Base-by-base conservation (phyloP, 2,797 vertebrate genomes). In the Varecia variegata region DNA sequence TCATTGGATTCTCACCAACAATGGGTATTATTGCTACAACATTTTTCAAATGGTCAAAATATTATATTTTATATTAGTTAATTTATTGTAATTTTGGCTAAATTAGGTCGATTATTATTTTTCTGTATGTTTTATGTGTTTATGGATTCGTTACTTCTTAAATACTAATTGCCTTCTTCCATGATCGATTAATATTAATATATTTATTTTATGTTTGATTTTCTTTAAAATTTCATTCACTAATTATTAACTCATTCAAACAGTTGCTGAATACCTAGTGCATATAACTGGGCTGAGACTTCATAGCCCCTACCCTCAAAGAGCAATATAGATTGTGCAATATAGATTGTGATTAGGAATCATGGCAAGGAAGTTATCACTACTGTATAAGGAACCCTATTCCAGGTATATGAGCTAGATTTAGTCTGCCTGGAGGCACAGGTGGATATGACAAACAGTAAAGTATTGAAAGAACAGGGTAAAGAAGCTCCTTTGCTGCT, bases 151-250 rank as follows among this genome's bases (percentile, higher is more conserved):
- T 68, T 92, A 45, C 13, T 20, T 83, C 27, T 56, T 93, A 1
- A 76, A 43, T 81, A n/a, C 0, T 15, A 86, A 50, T 38, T 43
- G 0, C 20, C 3, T 92, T 30, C 35, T 50, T 95, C 17, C 45
- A 74, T 70, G 15, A 54, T 40, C 30, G 27, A 68, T 23, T 94
- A 74, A 65, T 89, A 43, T 82, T 62, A 70, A 20, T 62, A 9
- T 30, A 52, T 40, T 84, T 94, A 93, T 70, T 83, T 80, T 58
- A 88, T 17, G 7, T 73, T 93, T 15, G 9, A 73, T 56, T 89
- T 83, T 71, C 18, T 38, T 83, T 47, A 38, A 82, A 82, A 82
- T 27, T 38, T 60, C 7, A 56, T 50, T 89, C 20, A 79, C 10
- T 74, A 45, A 35, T 76, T 54, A 52, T 71, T 90, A 74, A 86